Evolutionary conservation across 2,888 invertebrate genomes (phyloP), one percentile per base, ranked within the genome.

Genomic region (Eristalinus aeneus): DNA sequence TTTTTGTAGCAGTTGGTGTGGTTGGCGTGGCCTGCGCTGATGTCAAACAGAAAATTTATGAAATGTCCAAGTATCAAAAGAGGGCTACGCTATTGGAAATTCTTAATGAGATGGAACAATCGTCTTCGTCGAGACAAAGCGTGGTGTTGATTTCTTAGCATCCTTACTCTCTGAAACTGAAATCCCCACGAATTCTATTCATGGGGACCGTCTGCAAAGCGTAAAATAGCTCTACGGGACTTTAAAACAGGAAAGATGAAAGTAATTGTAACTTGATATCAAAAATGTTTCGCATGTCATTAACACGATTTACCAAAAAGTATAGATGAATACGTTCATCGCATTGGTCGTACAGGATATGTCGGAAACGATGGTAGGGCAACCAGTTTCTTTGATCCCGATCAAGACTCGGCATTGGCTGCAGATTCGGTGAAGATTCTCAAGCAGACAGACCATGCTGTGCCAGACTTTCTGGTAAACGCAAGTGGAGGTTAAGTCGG

Each of bases 151-250:
- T 92, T 98, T 97, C 91, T 93, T 98, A 23, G 98, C 98, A 0
- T 95, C 96, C 0, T 94, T 95, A 89, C 92, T 99, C 34, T 97
- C 96, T 0, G 97, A 97, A 91, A 94, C 94, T n/a, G 95, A 95
- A 76, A 94, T 95, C 77, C 96, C 98, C 8, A 98, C 98, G 0
- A 98, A 99, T 4, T 98, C 98, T 53, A 99, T 99, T 90, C 99
- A 99, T 93, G 99, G 99, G 39, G 99, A 99, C 93, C 95, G 99
- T 63, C 95, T 96, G 90, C 99, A 99, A 92, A 94, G 96, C 95
- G 99, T 68, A 99, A 99, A 93, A 97, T 97, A 89, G 99, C 99
- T 10, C 93, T 99, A 75, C 94, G 96, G 77, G 97, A 98, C 90
- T 99, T 99, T 92, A 96, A 96, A 90, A 93, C 92, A 16, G 97